Conservation (phyloP, 2,888 invertebrate genomes). For the Xiphydria camelus region DNA sequence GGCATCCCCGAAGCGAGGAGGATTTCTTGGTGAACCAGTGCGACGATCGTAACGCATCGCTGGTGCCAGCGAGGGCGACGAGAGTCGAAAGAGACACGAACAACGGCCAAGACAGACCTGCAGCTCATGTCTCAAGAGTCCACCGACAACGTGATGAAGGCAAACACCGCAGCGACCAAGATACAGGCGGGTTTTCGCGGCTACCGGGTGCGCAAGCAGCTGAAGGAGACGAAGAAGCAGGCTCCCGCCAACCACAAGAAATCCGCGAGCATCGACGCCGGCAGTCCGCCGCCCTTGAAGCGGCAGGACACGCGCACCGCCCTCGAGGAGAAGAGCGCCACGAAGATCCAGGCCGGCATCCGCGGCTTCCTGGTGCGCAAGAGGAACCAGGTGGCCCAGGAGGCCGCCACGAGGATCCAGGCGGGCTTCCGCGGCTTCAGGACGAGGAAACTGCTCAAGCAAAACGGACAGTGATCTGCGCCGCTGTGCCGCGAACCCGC, state of each 20-base stretch:
- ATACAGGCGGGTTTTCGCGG: constrained; percentile 65
- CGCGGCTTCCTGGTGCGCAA: constrained; percentile 69
- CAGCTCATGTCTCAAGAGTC: constrained; percentile 14
- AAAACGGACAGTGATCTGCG: constrained; percentile 35
- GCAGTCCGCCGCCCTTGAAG: constrained; percentile 16
- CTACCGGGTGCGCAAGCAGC: constrained; percentile 60
- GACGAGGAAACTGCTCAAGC: constrained; percentile 48
- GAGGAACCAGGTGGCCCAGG: constrained; percentile 54
- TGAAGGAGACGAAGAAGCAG: constrained; percentile 37
- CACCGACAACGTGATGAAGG: constrained; percentile 35
- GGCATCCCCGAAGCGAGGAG: not conserved
- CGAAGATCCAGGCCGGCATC: constrained; percentile 70
- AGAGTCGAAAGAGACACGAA: too few relatives aligned
- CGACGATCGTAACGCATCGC: too few relatives aligned
- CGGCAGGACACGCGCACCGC: constrained; percentile 24
- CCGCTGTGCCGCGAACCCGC: constrained; percentile 1
- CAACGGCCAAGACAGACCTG: too few relatives aligned
- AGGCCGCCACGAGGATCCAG: constrained; percentile 53
- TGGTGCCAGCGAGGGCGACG: too few relatives aligned
- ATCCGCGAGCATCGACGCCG: constrained; percentile 7
- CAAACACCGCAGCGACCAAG: constrained; percentile 59
- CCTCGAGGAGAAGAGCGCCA: constrained; percentile 58
- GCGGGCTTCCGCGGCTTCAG: constrained; percentile 53
- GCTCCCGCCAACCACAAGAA: constrained; percentile 8
- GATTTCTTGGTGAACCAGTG: not conserved